These are phyloP conservation scores for Daktulosphaira vitifoliae DNA, from an alignment of 1,140 invertebrate genomes.

Conservation along the genomic window DNA sequence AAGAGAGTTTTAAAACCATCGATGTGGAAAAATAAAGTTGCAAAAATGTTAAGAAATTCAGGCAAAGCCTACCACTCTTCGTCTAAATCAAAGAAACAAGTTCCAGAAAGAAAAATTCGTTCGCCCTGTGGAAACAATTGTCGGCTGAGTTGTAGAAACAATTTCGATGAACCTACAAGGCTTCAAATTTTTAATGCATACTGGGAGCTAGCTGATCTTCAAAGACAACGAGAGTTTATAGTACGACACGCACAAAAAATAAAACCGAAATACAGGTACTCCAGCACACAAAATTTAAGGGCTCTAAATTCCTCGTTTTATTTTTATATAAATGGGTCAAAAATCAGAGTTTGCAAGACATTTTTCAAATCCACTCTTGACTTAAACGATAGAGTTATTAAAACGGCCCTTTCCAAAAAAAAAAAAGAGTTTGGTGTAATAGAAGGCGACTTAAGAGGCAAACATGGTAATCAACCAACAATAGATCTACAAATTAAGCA, in stretches of 20 bases:
- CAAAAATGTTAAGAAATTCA: constrained; percentile 2
- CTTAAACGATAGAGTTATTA: constrained; percentile 5
- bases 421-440: constrained; percentile 4
- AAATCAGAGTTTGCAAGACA: too few relatives aligned
- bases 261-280: too few relatives aligned
- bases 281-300: too few relatives aligned
- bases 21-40: too few relatives aligned
- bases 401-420: neutral
- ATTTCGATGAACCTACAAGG: neutral
- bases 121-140: neutral
- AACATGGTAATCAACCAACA: constrained; percentile 14
- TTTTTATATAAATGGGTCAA: neutral
- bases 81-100: constrained; percentile 6
- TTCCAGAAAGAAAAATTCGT: neutral
- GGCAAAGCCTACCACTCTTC: constrained; percentile 7
- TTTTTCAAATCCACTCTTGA: too few relatives aligned
- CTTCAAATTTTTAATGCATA: too few relatives aligned
- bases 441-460: neutral
- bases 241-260: too few relatives aligned
- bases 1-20: neutral
- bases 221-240: too few relatives aligned
- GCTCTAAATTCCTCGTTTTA: too few relatives aligned
- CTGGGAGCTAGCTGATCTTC: too few relatives aligned
- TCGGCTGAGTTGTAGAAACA: neutral
- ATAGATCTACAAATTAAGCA: neutral